phyloP scores from a whole-genome alignment of 1,140 invertebrate genomes.

The Armadillidium nasatum region DNA sequence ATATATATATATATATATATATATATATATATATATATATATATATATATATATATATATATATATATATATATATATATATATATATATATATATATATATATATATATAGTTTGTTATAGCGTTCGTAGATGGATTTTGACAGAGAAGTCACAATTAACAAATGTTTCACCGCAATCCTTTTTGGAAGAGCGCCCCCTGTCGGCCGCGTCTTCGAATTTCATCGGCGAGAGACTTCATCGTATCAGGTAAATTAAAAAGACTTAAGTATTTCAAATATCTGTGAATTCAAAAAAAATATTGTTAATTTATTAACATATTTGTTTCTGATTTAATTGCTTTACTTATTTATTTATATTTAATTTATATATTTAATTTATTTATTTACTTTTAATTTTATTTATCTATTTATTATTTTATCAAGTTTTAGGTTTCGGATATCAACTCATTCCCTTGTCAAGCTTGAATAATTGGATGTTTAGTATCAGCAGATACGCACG shows the following conservation, averaged over 20 bases:
- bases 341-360: too few relatives aligned
- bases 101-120: background rate
- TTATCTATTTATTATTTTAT: too few relatives aligned
- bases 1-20: background rate
- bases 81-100: conserved; percentile 1
- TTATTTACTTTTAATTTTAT: too few relatives aligned
- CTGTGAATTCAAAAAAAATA: conserved; percentile 29
- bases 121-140: conserved; percentile 44
- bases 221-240: conserved; percentile 45
- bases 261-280: conserved; percentile 46
- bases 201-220: conserved; percentile 46
- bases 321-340: too few relatives aligned
- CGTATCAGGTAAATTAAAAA: conserved; percentile 45
- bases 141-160: conserved; percentile 46
- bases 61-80: conserved; percentile 4
- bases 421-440: too few relatives aligned
- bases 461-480: too few relatives aligned
- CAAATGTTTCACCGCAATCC: conserved; percentile 46
- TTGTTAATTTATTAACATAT: background rate
- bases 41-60: background rate
- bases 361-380: too few relatives aligned
- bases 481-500: too few relatives aligned
- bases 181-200: conserved; percentile 45
- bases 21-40: background rate
- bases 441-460: too few relatives aligned